phyloP scores from a whole-genome alignment of 1,140 invertebrate genomes.

The Manduca sexta region DNA sequence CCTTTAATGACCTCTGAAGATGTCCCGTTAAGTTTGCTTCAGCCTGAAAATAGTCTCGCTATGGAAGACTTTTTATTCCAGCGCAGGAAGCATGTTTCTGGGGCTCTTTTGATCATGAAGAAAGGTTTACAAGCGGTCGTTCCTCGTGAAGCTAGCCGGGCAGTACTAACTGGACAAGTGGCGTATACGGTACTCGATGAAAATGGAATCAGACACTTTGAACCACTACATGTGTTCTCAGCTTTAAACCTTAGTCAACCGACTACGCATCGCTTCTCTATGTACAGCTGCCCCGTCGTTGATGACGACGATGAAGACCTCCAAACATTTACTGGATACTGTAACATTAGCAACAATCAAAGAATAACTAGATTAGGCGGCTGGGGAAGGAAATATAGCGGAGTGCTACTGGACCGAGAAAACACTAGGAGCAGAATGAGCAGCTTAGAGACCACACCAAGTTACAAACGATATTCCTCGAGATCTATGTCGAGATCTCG shows the following conservation, averaged over 20 bases:
- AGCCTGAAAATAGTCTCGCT: constrained; percentile 79
- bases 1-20: constrained; percentile 78
- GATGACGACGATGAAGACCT: constrained; percentile 72
- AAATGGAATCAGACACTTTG: constrained; percentile 83
- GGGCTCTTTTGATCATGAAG: constrained; percentile 83
- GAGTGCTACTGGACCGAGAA: constrained; percentile 56
- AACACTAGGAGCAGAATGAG: constrained; percentile 53
- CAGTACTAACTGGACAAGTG: constrained; percentile 82
- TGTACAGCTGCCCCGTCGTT: constrained; percentile 77
- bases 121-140: constrained; percentile 85
- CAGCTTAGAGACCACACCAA: constrained; percentile 60
- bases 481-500: constrained; percentile 57
- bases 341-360: constrained; percentile 64
- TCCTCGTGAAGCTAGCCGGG: constrained; percentile 81
- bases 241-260: constrained; percentile 79
- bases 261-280: constrained; percentile 77
- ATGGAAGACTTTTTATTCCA: constrained; percentile 84
- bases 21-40: constrained; percentile 78
- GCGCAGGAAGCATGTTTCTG: constrained; percentile 70
- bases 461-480: constrained; percentile 58
- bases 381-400: constrained; percentile 52
- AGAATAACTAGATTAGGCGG: constrained; percentile 62
- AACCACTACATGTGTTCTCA: constrained; percentile 82
- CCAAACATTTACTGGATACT: constrained; percentile 60
- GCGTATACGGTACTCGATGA: constrained; percentile 86